Conservation (phyloP, 2,797 vertebrate species). For the Podargus strigoides region DNA sequence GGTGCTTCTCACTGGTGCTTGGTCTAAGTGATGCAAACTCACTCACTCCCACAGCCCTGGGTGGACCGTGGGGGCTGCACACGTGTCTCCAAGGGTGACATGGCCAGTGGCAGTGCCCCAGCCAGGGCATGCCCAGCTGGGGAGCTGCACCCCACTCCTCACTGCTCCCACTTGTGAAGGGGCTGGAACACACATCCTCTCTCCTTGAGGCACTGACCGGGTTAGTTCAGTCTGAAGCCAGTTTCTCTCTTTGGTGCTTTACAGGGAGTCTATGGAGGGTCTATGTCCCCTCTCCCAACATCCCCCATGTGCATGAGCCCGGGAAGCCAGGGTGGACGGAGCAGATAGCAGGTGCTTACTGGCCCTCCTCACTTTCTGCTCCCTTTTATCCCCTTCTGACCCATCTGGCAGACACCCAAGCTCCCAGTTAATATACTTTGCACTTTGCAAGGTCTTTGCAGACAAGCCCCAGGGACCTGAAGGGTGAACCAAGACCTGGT, state of each 20-base stretch:
- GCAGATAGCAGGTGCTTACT: neutral
- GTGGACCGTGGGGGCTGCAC: too few species aligned
- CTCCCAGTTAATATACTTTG: neutral
- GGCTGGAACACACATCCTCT: neutral
- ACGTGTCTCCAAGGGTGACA: accelerated
- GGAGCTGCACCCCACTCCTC: neutral
- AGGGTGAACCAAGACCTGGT: neutral
- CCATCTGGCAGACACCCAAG: neutral
- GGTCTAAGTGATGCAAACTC: neutral
- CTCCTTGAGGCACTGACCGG: neutral
- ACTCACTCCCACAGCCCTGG: neutral
- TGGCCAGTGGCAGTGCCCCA: neutral
- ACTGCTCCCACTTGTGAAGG: neutral
- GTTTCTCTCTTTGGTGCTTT: neutral
- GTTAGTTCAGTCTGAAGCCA: neutral
- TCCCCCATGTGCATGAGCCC: accelerated
- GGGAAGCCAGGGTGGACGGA: neutral
- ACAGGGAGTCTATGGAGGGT: neutral
- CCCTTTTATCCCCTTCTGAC: neutral
- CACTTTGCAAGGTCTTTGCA: neutral
- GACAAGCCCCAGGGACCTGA: neutral
- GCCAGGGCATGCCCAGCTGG: neutral
- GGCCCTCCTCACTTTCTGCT: neutral
- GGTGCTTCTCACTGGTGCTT: neutral
- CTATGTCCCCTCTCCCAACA: neutral